Evolutionary conservation across 1,140 invertebrate genomes (phyloP), one percentile per base, ranked within the genome.

Genomic region (Procambarus virginalis): DNA sequence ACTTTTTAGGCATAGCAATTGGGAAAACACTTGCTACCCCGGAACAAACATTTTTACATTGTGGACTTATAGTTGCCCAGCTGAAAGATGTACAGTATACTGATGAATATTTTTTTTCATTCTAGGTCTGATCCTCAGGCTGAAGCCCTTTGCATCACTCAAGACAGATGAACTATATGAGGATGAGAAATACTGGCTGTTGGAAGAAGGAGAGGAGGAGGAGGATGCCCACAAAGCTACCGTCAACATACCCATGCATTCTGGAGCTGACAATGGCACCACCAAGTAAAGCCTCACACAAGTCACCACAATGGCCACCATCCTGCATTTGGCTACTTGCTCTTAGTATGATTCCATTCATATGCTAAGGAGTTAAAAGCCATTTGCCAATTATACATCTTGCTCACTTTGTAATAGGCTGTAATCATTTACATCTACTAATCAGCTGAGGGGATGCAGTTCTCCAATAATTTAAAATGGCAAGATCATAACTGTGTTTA

Each of bases 161-260:
- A 91, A 93, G 45, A 91, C 91, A 6, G 86, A 91, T 20, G 92
- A 93, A 17, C 68, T 94, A 2, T 94, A 92, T 84, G 93, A 93
- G 77, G 93, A 94, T 60, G 89, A 89, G 55, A 91, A 92, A 75
- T 93, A 92, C 82, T 94, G 93, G 92, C 89, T 93, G 55, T 85
- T 94, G 20, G 93, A 93, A 20, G 92, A 93, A 60, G 92, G 92
- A n/a, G 92, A 92, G 80, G 87, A 90, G 34, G 83, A 86, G 49
- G 84, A 86, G 76, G 75, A 75, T 46, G 48, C 88, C 70, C 34
- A 17, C 55, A 70, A 76, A 49, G 45, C 9, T 9, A 90, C 48
- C 68, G 45, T 68, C 58, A 49, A 20, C 70, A 83, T 83, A 76
- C 64, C 89, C 82, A 85, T 76, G 75, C 14, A 58, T 17, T 5